Base-by-base conservation (phyloP, 2,888 invertebrate species). In the Thymelicus lineola region DNA sequence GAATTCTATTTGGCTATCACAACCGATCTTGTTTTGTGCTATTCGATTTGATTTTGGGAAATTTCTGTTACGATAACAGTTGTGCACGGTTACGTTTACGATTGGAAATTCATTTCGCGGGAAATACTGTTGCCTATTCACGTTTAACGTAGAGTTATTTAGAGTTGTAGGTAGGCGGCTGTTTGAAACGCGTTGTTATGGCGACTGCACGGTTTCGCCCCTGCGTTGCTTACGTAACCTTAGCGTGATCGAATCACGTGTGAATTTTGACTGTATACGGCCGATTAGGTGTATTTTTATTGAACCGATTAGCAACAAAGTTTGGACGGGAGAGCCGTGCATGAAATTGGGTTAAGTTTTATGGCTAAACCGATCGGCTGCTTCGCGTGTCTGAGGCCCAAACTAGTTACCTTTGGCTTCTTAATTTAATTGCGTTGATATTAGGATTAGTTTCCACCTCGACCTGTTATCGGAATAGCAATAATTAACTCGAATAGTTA, bases 191-290 rank as follows among this genome's bases (percentile, higher is more conserved):
- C 76, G 80, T 82, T 80, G 82, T 80, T 80, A 82, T 80, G 82
- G 75, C 74, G 76, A 82, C 82, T 79, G 74, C 66, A 67, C 28
- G 69, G 71, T 65, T 71, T 74, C 73, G 73, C 76, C 75, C 75
- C 76, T 76, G 72, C 71, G 69, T 75, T 73, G 66, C 77, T 82
- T 80, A 81, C 76, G 81, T 82, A 82, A 82, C 74, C 61, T 67
- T 85, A 71, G 79, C 83, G 84, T 85, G 84, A 71, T 76, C 71
- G 65, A 38, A 55, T 79, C 77, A 81, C 83, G 80, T 83, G 80
- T 76, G 75, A 74, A 71, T 78, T 76, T 75, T 72, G 76, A 72
- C 72, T 75, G 70, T 72, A 74, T 74, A 74, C 65, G 55, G 62
- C 48, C 63, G 64, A 62, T 64, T 42, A 46, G 61, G 71, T 67